Evolutionary conservation across 2,113 vertebrate genomes (phyloP).

Genomic region (Platycercus adscitus): DNA sequence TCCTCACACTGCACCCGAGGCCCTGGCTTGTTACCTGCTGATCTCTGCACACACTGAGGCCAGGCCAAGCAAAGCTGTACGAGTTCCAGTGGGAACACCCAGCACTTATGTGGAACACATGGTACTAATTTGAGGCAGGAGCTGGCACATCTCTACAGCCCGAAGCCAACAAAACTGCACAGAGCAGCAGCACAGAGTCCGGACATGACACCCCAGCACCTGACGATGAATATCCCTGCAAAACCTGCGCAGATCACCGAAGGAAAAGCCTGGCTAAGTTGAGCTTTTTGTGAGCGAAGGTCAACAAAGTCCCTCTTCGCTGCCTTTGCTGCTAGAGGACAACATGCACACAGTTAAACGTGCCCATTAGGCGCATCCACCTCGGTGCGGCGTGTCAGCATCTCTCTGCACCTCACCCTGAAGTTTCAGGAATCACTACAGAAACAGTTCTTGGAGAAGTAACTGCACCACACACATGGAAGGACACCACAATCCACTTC

Average conservation of each 20-base stretch:
- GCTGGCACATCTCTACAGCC: not conserved
- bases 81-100: not conserved
- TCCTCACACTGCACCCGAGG: accelerated
- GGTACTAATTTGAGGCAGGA: not conserved
- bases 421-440: not conserved
- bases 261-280: not conserved
- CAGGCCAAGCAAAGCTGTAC: not conserved
- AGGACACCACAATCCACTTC: not conserved
- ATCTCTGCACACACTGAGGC: not conserved
- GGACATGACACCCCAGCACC: not conserved
- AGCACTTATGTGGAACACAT: not conserved
- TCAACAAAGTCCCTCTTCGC: not conserved
- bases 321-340: not conserved
- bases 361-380: not conserved
- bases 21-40: not conserved
- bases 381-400: not conserved
- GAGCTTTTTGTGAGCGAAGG: not conserved
- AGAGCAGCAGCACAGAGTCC: not conserved
- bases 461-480: not conserved
- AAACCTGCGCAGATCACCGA: not conserved
- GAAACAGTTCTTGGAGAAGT: not conserved
- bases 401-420: not conserved
- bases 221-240: not conserved
- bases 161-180: not conserved
- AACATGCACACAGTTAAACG: not conserved